Percentiles rank a stretch among this genome's conserved stretches.
Evolutionary conservation across 23 tunicate species (phyloP).

Genomic region (Oikopleura dioica): DNA sequence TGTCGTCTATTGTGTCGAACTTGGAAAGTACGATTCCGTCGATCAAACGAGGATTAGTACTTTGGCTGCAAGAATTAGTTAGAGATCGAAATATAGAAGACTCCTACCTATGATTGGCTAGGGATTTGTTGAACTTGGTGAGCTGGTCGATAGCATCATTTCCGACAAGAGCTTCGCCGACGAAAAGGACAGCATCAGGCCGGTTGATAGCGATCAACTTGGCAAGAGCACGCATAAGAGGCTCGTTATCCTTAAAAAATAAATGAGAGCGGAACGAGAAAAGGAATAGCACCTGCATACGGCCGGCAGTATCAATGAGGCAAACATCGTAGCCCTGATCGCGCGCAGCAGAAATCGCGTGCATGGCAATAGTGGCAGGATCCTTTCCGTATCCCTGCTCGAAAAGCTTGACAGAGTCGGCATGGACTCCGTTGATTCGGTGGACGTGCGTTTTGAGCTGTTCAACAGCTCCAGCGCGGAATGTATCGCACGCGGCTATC

Average conservation of each 20-base stretch:
- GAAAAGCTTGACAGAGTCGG: constrained; percentile 25
- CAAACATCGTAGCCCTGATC: constrained; percentile 77
- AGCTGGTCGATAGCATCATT: constrained; percentile 98
- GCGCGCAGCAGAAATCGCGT: constrained; percentile 56
- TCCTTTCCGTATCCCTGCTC: constrained; percentile 98
- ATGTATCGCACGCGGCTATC: constrained; percentile 99
- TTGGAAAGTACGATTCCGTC: constrained; percentile 96
- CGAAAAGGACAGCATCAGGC: constrained; percentile 86
- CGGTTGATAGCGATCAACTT: constrained; percentile 64
- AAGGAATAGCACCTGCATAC: too few species aligned
- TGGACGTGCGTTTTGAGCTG: constrained; percentile 88
- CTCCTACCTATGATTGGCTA: constrained; percentile 68
- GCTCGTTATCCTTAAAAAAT: constrained; percentile 99
- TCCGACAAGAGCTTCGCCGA: constrained; percentile 96
- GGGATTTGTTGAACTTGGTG: constrained; percentile 83
- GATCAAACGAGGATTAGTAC: constrained; percentile 44
- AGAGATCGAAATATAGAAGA: too few species aligned
- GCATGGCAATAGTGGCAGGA: constrained; percentile 95
- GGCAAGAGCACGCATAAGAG: constrained; percentile 80
- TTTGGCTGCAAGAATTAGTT: too few species aligned
- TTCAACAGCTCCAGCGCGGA: constrained; percentile 99
- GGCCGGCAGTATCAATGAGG: constrained; percentile 86
- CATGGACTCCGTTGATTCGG: constrained; percentile 53
- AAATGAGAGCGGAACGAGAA: too few species aligned
- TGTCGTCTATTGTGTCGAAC: constrained; percentile 95